phyloP scores from a whole-genome alignment of 1,140 invertebrate genomes.

The Phortica variegata region DNA sequence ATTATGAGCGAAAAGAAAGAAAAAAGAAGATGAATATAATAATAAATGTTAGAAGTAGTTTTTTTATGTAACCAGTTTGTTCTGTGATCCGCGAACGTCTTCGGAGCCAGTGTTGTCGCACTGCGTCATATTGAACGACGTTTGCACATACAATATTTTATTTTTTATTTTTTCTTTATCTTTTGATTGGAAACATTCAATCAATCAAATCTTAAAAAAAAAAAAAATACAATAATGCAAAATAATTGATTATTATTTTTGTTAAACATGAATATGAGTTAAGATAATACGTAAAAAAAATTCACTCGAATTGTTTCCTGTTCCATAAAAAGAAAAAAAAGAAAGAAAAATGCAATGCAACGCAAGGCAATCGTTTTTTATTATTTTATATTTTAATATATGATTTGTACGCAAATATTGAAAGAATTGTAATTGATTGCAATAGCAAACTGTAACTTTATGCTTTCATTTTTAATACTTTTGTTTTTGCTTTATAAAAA shows the following conservation, averaged over 20 bases:
- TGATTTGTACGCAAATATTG: background rate
- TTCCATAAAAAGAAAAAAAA: background rate
- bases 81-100: conserved; percentile 44
- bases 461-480: conserved; percentile 20
- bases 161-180: conserved; percentile 18
- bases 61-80: conserved; percentile 38
- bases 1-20: no score
- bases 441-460: background rate
- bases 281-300: no score
- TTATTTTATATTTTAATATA: no score
- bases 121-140: conserved; percentile 22
- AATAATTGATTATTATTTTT: no score
- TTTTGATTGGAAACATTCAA: background rate
- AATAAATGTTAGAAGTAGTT: conserved; percentile 12
- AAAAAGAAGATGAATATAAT: no score
- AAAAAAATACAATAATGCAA: background rate
- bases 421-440: no score
- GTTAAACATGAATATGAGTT: no score
- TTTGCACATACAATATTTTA: conserved; percentile 37
- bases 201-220: background rate
- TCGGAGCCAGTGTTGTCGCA: no score
- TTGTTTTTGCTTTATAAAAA: conserved; percentile 5
- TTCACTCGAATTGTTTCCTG: background rate
- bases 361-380: no score
- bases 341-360: no score